phyloP scores from a whole-genome alignment of 1,140 invertebrate species.

The Sinella curviseta region DNA sequence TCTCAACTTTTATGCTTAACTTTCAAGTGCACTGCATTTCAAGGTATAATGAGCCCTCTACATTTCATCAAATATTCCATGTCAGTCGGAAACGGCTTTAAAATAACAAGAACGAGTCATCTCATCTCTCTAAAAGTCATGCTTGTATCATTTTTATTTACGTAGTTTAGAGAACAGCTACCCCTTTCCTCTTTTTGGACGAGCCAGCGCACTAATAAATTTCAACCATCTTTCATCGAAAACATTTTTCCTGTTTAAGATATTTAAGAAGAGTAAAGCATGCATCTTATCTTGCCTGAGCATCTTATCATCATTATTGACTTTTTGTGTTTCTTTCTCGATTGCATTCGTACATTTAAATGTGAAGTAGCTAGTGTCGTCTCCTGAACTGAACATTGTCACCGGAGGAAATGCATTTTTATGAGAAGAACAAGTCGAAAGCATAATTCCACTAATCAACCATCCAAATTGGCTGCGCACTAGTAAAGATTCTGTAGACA shows the following conservation, averaged over 20 bases:
- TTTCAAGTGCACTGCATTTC: too few species aligned
- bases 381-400: too few species aligned
- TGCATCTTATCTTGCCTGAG: conserved; percentile 2
- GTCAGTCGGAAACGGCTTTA: too few species aligned
- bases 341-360: background rate
- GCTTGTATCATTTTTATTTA: background rate
- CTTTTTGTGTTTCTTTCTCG: background rate
- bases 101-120: background rate
- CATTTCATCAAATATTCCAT: background rate
- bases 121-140: background rate
- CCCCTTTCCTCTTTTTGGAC: too few species aligned
- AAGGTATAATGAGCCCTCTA: background rate
- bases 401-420: too few species aligned
- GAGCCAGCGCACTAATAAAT: background rate
- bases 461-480: too few species aligned
- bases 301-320: background rate
- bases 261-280: too few species aligned
- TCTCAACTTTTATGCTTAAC: too few species aligned
- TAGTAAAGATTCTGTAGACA: too few species aligned
- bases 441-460: too few species aligned
- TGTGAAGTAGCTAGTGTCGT: too few species aligned
- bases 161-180: background rate
- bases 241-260: background rate
- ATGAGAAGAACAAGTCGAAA: too few species aligned
- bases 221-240: background rate